A percentile compares a stretch with the other conserved stretches of the same genome.
These are phyloP conservation scores for Hyppa rectilinea DNA, from an alignment of 2,888 invertebrate genomes.

Conservation along the genomic window DNA sequence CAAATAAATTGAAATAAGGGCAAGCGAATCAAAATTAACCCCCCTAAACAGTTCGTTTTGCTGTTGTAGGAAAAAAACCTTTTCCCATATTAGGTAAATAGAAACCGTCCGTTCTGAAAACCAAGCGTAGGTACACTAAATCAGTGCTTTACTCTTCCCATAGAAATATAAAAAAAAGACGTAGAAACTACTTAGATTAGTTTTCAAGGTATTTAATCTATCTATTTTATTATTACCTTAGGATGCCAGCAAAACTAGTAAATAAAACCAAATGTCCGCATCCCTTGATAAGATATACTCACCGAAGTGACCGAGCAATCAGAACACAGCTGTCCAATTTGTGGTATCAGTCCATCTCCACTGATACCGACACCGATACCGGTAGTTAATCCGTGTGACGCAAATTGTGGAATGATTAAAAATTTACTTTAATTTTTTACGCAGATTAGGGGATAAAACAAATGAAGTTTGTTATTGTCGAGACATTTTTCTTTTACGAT, in stretches of 20 bases:
- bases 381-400: slow-evolving; percentile 61
- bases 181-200: neutral
- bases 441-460: slow-evolving; percentile 31
- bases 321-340: slow-evolving; percentile 52
- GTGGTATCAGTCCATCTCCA: slow-evolving; percentile 55
- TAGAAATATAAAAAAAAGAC: neutral
- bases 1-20: too few species aligned
- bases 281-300: slow-evolving; percentile 67
- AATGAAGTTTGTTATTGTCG: slow-evolving; percentile 37
- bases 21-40: too few species aligned
- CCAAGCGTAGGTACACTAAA: neutral
- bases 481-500: slow-evolving; percentile 28
- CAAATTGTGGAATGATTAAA: slow-evolving; percentile 44
- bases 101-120: neutral
- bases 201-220: slow-evolving; percentile 14
- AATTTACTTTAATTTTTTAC: slow-evolving; percentile 45
- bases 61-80: neutral
- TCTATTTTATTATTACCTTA: neutral
- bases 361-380: slow-evolving; percentile 33
- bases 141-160: neutral
- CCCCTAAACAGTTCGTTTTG: too few species aligned
- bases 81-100: neutral
- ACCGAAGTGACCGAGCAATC: slow-evolving; percentile 46
- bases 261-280: slow-evolving; percentile 57
- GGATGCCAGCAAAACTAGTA: slow-evolving; percentile 33